phyloP scores from a whole-genome alignment of 2,113 vertebrate species.

The Mus pahari region DNA sequence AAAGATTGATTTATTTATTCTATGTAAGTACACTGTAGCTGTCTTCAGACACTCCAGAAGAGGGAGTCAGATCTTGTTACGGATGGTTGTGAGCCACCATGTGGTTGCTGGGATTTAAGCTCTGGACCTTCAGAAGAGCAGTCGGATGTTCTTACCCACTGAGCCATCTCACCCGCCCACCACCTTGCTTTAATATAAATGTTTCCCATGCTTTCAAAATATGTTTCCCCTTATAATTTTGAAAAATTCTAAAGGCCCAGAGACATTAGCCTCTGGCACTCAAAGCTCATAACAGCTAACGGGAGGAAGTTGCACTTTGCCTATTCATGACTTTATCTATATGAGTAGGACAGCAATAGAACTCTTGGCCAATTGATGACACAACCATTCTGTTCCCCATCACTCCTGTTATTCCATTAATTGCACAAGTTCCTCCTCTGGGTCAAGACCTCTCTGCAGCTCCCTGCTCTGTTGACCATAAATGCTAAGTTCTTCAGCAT shows the following conservation, averaged over 20 bases:
- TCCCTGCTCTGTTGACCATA: no score
- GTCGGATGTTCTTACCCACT: no score
- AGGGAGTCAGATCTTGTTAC: no score
- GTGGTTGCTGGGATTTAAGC: no score
- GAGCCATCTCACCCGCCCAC: no score
- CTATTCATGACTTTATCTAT: neutral
- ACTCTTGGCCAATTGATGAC: neutral
- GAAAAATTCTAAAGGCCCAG: conserved; percentile 10
- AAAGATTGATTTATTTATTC: no score
- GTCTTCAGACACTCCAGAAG: no score
- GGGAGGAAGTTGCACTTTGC: neutral
- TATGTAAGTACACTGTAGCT: no score
- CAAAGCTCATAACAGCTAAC: neutral
- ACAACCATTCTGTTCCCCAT: neutral
- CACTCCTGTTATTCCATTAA: neutral
- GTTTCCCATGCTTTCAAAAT: conserved; percentile 86
- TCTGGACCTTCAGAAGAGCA: no score
- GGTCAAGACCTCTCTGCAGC: neutral
- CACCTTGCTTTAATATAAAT: conserved; percentile 84
- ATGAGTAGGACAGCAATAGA: neutral
- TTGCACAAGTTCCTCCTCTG: neutral
- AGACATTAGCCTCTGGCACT: neutral
- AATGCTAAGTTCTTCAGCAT: neutral
- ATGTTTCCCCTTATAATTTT: conserved; percentile 89
- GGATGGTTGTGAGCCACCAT: no score